phyloP scores from a whole-genome alignment of 2,888 invertebrate genomes.

The Dioctria linearis region DNA sequence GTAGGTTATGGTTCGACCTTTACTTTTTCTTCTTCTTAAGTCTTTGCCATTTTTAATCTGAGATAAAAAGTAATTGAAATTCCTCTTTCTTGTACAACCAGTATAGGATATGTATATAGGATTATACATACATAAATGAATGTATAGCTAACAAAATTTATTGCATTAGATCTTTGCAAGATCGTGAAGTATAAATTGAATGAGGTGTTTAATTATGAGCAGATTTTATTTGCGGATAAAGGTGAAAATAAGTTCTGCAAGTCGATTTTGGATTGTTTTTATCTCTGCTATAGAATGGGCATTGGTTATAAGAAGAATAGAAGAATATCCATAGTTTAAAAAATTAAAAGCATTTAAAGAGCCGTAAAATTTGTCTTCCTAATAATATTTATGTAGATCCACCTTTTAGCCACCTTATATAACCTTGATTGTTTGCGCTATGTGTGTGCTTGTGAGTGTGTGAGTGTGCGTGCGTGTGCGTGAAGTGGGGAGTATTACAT shows the following conservation, averaged over 20 bases:
- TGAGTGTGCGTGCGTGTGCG: no score
- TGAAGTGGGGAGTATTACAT: no score
- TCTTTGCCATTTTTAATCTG: constrained; percentile 4
- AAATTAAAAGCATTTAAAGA: no score
- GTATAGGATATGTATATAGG: not conserved
- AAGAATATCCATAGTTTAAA: no score
- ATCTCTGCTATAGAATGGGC: no score
- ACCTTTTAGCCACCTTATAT: no score
- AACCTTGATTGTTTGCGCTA: no score
- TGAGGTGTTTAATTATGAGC: constrained; percentile 48
- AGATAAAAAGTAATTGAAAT: constrained; percentile 45
- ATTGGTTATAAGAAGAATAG: no score
- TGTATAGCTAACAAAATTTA: constrained; percentile 27
- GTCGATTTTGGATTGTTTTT: no score
- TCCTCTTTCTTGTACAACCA: constrained; percentile 19
- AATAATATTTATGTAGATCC: no score
- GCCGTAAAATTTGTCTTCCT: no score
- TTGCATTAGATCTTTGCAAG: constrained; percentile 28
- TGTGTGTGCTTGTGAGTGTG: no score
- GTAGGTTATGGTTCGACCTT: constrained; percentile 40
- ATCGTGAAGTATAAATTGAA: constrained; percentile 29
- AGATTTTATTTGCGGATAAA: constrained; percentile 7
- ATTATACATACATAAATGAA: not conserved
- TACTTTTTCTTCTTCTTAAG: constrained; percentile 13
- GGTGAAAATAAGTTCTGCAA: not conserved